These are phyloP conservation scores for Helogale parvula DNA, from an alignment of 2,113 vertebrate genomes.

Conservation along the genomic window DNA sequence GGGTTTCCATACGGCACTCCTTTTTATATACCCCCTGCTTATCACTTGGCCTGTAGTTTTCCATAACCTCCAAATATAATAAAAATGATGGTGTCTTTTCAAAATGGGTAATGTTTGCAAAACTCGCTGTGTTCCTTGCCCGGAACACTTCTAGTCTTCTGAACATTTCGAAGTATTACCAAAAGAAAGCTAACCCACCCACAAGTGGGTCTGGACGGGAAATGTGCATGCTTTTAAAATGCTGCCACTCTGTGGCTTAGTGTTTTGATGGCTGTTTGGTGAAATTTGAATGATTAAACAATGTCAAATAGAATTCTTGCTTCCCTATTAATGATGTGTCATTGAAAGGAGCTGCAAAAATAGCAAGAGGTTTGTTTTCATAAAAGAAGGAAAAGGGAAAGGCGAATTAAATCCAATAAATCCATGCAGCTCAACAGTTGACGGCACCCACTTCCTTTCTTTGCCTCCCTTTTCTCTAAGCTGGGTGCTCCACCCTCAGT, in stretches of 20 bases:
- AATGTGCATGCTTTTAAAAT: neutral
- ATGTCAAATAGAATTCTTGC: neutral
- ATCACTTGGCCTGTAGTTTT: neutral
- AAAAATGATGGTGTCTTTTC: neutral
- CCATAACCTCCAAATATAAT: neutral
- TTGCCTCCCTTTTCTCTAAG: neutral
- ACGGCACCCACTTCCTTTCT: neutral
- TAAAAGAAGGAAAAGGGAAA: neutral
- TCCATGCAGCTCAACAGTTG: neutral
- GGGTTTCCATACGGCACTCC: neutral
- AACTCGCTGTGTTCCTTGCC: neutral
- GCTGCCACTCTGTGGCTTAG: neutral
- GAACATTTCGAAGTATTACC: neutral
- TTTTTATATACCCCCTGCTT: neutral
- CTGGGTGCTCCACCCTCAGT: neutral
- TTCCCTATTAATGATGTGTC: neutral
- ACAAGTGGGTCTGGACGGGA: neutral
- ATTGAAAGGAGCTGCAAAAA: constrained; percentile 24
- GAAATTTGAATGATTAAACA: constrained; percentile 18
- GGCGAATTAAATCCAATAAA: constrained; percentile 7
- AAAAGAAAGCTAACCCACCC: neutral
- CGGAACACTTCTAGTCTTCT: neutral
- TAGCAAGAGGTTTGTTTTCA: constrained; percentile 48
- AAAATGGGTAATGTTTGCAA: neutral
- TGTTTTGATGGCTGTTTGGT: neutral